Percentiles rank a stretch among this genome's conserved stretches.
phyloP scores from a whole-genome alignment of 2,888 invertebrate species.

The Heteropelma amictum region DNA sequence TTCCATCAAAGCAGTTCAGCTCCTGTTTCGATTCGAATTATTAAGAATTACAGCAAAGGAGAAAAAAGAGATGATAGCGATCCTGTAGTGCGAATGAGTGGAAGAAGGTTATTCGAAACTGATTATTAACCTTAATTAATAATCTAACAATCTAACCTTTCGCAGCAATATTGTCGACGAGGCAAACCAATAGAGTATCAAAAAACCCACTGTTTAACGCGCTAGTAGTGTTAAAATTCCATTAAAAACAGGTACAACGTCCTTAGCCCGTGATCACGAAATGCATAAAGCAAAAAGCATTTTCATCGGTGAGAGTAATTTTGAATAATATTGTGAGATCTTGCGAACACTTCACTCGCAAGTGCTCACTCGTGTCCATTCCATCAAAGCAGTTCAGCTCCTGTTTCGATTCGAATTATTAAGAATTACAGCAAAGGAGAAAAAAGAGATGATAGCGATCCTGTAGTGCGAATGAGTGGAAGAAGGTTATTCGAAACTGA shows the following conservation, averaged over 20 bases:
- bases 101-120: neutral
- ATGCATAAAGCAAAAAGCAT: slow-evolving; percentile 11
- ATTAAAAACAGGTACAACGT: neutral
- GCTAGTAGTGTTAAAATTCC: no score
- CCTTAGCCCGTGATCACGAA: neutral
- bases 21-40: slow-evolving; percentile 25
- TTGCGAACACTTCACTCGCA: slow-evolving; percentile 36
- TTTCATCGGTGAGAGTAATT: neutral
- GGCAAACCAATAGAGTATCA: no score
- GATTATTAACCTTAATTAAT: no score
- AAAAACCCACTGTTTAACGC: no score
- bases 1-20: slow-evolving; percentile 28
- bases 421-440: slow-evolving; percentile 1
- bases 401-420: slow-evolving; percentile 29
- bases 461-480: neutral
- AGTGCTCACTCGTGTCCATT: slow-evolving; percentile 38
- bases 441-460: neutral
- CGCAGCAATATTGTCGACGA: no score
- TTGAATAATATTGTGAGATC: slow-evolving; percentile 13
- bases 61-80: neutral
- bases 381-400: slow-evolving; percentile 23
- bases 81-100: neutral
- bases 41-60: slow-evolving; percentile 11
- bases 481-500: neutral
- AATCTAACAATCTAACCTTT: neutral